Conservation (phyloP, 2,113 vertebrate species). For the Lepus timidus region DNA sequence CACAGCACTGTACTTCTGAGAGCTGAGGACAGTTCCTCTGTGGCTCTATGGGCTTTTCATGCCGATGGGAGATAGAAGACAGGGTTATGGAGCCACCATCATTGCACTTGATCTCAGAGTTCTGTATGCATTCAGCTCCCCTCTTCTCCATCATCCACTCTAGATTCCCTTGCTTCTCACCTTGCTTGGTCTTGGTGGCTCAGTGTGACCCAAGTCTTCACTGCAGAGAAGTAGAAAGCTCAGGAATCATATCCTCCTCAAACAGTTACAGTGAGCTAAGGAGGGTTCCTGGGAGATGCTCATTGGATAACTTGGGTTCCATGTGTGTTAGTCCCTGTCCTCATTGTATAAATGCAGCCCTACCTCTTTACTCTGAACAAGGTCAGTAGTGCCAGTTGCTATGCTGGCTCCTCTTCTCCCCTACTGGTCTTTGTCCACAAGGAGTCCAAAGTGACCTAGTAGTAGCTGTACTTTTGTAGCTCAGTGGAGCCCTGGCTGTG, state of each 20-base stretch:
- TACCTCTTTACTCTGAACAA: neutral
- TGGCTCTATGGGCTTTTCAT: neutral
- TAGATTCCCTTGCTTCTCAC: neutral
- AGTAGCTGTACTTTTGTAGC: neutral
- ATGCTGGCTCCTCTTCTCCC: neutral
- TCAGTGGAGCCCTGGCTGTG: neutral
- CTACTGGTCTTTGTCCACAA: neutral
- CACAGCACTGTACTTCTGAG: neutral
- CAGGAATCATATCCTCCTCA: neutral
- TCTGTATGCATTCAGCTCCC: accelerated
- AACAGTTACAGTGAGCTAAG: neutral
- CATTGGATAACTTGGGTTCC: neutral
- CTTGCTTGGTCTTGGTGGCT: neutral
- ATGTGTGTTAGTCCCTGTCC: neutral
- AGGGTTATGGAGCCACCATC: neutral
- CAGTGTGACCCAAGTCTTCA: neutral
- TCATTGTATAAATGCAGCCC: neutral
- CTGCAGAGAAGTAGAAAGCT: neutral
- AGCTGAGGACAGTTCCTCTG: neutral
- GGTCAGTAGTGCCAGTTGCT: too few species aligned
- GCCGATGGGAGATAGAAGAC: neutral
- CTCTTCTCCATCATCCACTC: neutral
- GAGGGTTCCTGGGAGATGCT: neutral
- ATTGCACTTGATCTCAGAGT: neutral
- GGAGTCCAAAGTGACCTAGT: neutral